Conservation (phyloP, 2,797 vertebrate genomes). For the Gadopsis bispinosus region DNA sequence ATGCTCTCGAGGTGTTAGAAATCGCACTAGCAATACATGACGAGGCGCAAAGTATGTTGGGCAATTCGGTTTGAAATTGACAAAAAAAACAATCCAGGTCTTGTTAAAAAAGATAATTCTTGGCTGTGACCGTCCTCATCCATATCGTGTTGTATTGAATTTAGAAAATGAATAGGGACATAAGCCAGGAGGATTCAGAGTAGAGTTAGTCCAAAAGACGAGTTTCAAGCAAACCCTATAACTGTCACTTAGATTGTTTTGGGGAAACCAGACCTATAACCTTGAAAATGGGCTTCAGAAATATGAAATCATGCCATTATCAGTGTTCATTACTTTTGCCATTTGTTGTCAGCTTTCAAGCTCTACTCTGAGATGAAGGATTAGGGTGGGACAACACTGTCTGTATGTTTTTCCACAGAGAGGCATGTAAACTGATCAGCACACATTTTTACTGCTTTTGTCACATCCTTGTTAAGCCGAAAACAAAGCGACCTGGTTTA, state of each 20-base stretch:
- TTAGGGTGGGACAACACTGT: too few relatives aligned
- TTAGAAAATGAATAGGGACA: neutral
- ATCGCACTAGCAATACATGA: constrained; percentile 36
- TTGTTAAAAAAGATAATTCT: constrained; percentile 5
- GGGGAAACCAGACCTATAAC: neutral
- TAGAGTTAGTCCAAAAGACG: neutral
- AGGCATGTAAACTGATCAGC: too few relatives aligned
- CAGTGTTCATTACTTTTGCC: too few relatives aligned
- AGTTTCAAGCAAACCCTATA: neutral
- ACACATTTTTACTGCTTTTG: neutral
- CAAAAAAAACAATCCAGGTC: constrained; percentile 17
- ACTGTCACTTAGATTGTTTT: neutral
- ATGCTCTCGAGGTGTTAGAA: constrained; percentile 22
- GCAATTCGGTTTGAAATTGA: constrained; percentile 10
- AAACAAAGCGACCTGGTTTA: neutral
- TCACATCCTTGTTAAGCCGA: neutral
- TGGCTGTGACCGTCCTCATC: constrained; percentile 14
- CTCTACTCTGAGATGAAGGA: too few relatives aligned
- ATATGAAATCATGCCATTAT: too few relatives aligned
- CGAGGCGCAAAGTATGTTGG: constrained; percentile 10
- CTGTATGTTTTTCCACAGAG: too few relatives aligned
- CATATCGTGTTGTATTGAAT: constrained; percentile 3
- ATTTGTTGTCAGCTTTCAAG: too few relatives aligned
- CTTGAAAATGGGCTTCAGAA: too few relatives aligned
- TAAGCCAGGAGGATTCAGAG: neutral